phyloP scores from a whole-genome alignment of 1,140 invertebrate species.

The Phymorhynchus buccinoides region DNA sequence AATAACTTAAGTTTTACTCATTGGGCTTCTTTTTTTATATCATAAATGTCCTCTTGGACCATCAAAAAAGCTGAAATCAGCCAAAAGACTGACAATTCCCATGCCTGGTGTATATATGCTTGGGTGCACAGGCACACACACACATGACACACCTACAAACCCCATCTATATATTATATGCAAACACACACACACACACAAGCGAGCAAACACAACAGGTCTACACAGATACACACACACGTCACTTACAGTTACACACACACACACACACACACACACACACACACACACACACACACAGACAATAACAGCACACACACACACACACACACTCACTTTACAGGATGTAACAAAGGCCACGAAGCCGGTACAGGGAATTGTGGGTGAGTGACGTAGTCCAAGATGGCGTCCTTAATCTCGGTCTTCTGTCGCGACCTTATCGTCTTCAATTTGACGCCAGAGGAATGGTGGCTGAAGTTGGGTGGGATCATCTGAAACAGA shows the following conservation, averaged over 20 bases:
- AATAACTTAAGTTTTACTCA: too few relatives aligned
- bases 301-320: neutral
- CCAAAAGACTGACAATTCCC: too few relatives aligned
- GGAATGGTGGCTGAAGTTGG: neutral
- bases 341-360: conserved; percentile 53
- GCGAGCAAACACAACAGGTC: too few relatives aligned
- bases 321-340: conserved; percentile 45
- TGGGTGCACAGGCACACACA: too few relatives aligned
- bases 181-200: too few relatives aligned
- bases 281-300: neutral
- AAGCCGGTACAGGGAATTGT: conserved; percentile 13
- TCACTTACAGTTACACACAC: neutral
- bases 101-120: too few relatives aligned
- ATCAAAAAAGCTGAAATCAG: too few relatives aligned
- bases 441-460: neutral
- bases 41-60: too few relatives aligned
- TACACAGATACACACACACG: neutral
- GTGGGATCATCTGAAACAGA: conserved; percentile 42
- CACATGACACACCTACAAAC: too few relatives aligned
- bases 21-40: too few relatives aligned
- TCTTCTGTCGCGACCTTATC: conserved; percentile 15
- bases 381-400: conserved; percentile 47
- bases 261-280: neutral
- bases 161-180: too few relatives aligned
- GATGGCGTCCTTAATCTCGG: conserved; percentile 35